Base-by-base conservation (phyloP, 2,113 vertebrate species). In the Dasyurus viverrinus region DNA sequence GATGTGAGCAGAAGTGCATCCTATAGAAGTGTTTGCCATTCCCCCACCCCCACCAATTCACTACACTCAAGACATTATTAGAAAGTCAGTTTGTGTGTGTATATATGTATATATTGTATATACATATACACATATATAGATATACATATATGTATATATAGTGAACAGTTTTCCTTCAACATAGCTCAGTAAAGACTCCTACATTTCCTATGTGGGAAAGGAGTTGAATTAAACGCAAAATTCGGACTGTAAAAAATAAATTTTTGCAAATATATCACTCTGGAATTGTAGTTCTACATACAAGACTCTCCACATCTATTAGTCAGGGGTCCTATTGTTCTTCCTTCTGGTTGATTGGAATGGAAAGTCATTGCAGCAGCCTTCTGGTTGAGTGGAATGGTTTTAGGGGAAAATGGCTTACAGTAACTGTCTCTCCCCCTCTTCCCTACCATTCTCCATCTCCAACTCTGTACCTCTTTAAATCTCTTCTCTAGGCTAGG, bases 131-230 rank as follows among this genome's bases (percentile, higher is more conserved):
- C n/a, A 42, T n/a, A 76, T 76, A 10, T 27, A 57, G 24, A 68
- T 12, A 12, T 68, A 36, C 14, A 68, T 30, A 68, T n/a, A n/a
- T 19, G 96, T 47, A 54, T 93, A 52, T 76, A 96, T 76, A 98
- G 97, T 98, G 94, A 97, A 97, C 94, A 94, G 93, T 97, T 97
- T 84, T 93, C 57, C 94, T 97, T 91, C 89, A 95, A 92, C 93
- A 94, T 97, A 97, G 94, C 92, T 96, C 93, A 0, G 10, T 54
- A 53, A 96, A 94, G 91, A 92, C 57, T 46, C 94, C 93, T 89
- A 92, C 0, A 27, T 54, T 95, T 92, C 94, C 92, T 24, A 30
- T 94, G 89, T 57, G 16, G 52, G 16, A 89, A n/a, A 50, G 90
- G 91, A 90, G 47, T 2, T 36, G 91, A 90, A 46, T 2, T 36